Percentiles rank a stretch among this genome's conserved stretches.
Evolutionary conservation across 2,888 invertebrate genomes (phyloP).

Genomic region (Tetragnatha montana): DNA sequence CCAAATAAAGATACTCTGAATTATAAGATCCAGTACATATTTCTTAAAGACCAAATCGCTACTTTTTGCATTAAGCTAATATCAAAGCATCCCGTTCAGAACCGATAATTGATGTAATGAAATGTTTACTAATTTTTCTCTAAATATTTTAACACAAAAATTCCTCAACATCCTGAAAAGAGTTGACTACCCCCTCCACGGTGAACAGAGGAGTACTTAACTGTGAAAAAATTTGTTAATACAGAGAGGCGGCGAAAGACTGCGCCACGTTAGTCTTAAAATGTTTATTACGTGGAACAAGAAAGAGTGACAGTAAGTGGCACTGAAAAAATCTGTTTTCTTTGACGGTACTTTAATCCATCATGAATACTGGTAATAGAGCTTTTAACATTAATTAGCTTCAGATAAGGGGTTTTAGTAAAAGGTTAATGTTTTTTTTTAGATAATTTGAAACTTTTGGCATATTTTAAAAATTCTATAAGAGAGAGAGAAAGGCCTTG

Average conservation of each 20-base stretch:
- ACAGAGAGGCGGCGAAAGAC: neutral
- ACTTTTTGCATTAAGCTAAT: too few species aligned
- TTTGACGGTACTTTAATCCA: slow-evolving; percentile 47
- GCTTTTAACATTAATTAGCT: slow-evolving; percentile 64
- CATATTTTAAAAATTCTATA: slow-evolving; percentile 23
- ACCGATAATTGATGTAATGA: neutral
- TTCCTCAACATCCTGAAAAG: neutral
- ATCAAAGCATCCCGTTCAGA: too few species aligned
- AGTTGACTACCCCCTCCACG: neutral
- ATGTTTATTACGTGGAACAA: slow-evolving; percentile 46
- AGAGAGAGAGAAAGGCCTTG: neutral
- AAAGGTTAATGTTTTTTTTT: slow-evolving; percentile 24
- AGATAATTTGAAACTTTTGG: neutral
- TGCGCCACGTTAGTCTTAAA: slow-evolving; percentile 29
- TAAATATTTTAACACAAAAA: neutral
- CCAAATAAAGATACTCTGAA: too few species aligned
- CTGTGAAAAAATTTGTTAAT: slow-evolving; percentile 4
- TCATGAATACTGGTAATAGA: slow-evolving; percentile 52
- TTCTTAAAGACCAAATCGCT: too few species aligned
- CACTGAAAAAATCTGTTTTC: slow-evolving; percentile 32
- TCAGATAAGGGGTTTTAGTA: slow-evolving; percentile 25
- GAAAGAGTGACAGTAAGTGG: slow-evolving; percentile 37
- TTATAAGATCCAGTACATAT: too few species aligned
- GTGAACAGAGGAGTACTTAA: neutral
- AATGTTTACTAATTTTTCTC: neutral